Evolutionary conservation across 2,113 vertebrate species (phyloP), one percentile per base, ranked within the genome.

Genomic region (Pithys albifrons): DNA sequence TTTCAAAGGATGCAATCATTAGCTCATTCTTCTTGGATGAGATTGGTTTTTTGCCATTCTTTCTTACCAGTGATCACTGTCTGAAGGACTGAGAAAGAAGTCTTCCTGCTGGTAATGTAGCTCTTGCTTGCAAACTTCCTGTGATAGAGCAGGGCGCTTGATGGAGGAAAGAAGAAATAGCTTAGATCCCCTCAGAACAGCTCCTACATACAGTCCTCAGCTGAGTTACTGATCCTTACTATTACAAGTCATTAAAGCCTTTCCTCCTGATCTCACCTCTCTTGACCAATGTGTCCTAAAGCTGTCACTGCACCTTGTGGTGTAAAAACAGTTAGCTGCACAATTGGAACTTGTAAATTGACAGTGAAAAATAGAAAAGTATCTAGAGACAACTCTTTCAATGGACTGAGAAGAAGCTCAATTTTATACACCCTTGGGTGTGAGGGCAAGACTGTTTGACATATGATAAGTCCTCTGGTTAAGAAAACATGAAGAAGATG

Each of bases 181-280:
- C 18, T 27, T 55, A 46, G 2, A 1, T 2, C 7, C 3, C 0
- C 37, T 29, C 39, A 48, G 59, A 83, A 62, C 4, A 58, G 4
- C 2, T 89, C 27, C 25, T 59, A 27, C 24, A 77, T 51, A 37
- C 24, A 71, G 17, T 33, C 5, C 19, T 86, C 62, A 79, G 3
- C 7, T 29, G 25, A 55, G 14, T 49, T 55, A 55, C 33, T 80
- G 35, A 73, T 57, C 28, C 45, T 89, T 80, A 64, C 17, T 3
- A 29, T 41, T 78, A 46, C 7, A 78, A 22, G 13, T 25, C 46
- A 85, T 51, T 65, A 73, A 86, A 79, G 29, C 18, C 33, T 49
- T 78, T 85, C 54, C 20, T 48, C 7, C 45, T 72, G 11, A 35
- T 29, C 46, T 90, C 62, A 39, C 48, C 15, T 64, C 22, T 93